Base-by-base conservation (phyloP, 2,888 invertebrate species). In the Sphaerophoria rueppellii region DNA sequence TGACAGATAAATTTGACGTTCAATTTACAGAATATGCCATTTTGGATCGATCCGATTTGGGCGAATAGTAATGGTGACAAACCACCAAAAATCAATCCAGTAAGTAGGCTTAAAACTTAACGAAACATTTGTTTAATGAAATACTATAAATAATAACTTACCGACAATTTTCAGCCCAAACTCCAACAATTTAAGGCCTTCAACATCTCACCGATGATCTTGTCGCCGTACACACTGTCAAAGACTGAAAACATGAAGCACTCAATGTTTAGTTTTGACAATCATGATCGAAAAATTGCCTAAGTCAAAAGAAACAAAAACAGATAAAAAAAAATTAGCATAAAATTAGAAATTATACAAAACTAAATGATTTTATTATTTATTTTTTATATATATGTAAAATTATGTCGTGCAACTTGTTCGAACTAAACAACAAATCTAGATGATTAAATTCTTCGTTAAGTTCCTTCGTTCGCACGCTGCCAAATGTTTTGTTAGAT, bases 21-120 rank as follows among this genome's bases (percentile, higher is more conserved):
- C 35, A 14, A 40, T 55, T 58, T 72, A 24, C 60, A 91, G 92
- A 90, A 89, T 78, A 80, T 91, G 80, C 92, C 92, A 2, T 91
- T 91, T 87, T 92, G 92, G 91, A 90, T 91, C 69, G 91, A 92
- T 89, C 92, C 92, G 4, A 89, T 92, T 72, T 92, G 92, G 92
- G 88, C 89, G 82, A 89, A 89, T 85, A 87, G 82, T 85, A 86
- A 85, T 81, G 86, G 77, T 83, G 86, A 78, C 12, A 74, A 87
- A n/a, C 78, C 87, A 74, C 81, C 87, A 60, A 88, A 87, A 87
- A 88, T 87, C 81, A 87, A 88, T 78, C 87, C 88, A 87, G 89
- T 89, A 87, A 87, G 80, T 74, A 60, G 32, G 46, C 3, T 0
- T 9, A 63, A 40, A 40, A 1, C 40, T 40, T 40, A 40, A 40